phyloP scores from a whole-genome alignment of 2,113 vertebrate species.

The Xiphophorus hellerii region DNA sequence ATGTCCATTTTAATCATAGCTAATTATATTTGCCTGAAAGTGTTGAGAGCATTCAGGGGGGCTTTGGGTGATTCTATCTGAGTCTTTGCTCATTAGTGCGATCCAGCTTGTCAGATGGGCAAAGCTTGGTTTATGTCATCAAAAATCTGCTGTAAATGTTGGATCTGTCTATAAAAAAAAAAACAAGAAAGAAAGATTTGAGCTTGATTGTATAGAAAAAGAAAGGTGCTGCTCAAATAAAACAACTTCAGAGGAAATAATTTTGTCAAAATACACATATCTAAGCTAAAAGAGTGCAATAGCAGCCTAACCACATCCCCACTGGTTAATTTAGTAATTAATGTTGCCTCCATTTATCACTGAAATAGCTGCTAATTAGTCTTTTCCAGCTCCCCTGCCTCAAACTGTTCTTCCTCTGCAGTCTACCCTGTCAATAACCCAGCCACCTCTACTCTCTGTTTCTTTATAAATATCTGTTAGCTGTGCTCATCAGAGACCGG shows the following conservation, averaged over 20 bases:
- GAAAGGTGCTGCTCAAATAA: background rate
- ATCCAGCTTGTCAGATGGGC: slow-evolving; percentile 45
- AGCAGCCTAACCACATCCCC: slow-evolving; percentile 56
- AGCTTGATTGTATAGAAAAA: background rate
- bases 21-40: slow-evolving; percentile 76
- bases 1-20: slow-evolving; percentile 73
- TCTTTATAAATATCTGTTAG: slow-evolving; percentile 49
- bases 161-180: background rate
- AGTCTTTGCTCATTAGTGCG: slow-evolving; percentile 50
- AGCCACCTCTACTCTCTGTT: slow-evolving; percentile 23
- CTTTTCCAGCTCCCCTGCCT: slow-evolving; percentile 83
- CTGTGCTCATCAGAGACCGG: slow-evolving; percentile 53
- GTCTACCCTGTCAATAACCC: slow-evolving; percentile 58
- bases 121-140: slow-evolving; percentile 34
- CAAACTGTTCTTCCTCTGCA: slow-evolving; percentile 56
- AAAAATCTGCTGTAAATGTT: slow-evolving; percentile 39
- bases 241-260: slow-evolving; percentile 1
- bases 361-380: slow-evolving; percentile 85
- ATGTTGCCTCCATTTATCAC: slow-evolving; percentile 83
- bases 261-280: slow-evolving; percentile 20
- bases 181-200: background rate
- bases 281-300: slow-evolving; percentile 27
- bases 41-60: slow-evolving; percentile 51
- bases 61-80: slow-evolving; percentile 61
- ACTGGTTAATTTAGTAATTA: slow-evolving; percentile 84